Evolutionary conservation across 2,797 vertebrate genomes (phyloP), one percentile per base, ranked within the genome.

Genomic region (Nyctibius grandis): DNA sequence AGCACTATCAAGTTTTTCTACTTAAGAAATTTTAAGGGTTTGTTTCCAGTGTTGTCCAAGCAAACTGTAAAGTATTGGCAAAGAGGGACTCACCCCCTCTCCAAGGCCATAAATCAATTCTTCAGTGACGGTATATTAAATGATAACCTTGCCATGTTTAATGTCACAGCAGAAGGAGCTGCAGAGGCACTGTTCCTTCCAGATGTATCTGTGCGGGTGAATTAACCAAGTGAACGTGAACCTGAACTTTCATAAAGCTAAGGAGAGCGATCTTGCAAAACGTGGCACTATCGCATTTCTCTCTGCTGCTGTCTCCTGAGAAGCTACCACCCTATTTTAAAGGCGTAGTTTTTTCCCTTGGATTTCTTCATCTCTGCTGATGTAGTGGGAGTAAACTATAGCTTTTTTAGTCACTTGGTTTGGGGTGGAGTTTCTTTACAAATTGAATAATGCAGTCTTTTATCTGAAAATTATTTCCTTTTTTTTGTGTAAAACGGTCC

Each of bases 91-190:
- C n/a, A 48, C 85, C 61, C 34, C 75, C 38, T 60, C 48, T 36
- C 26, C 44, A 61, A 95, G 91, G 94, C 93, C 96, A 94, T 96
- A 97, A 98, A 98, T 98, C 98, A 98, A 40, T 95, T 95, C 92
- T 87, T 91, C 93, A 87, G 85, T 90, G 89, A 94, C 6, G 61
- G 85, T 96, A 61, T 95, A 93, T 97, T 96, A 97, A 97, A 95
- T 94, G 94, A 98, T 98, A 98, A 98, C 97, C 98, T 98, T 98
- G 98, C 98, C 97, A 91, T 84, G 95, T 97, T 97, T 98, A 98
- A 97, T 98, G 98, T 98, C 97, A 97, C 65, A 31, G 95, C 94
- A 95, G 95, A 95, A 97, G 95, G 92, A 96, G 96, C 93, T 95
- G 95, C 95, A 93, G 95, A 96, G 92, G 85, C 87, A 80, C 96